Percentiles rank a stretch among this genome's conserved stretches.
phyloP scores from a whole-genome alignment of 2,888 invertebrate genomes.

The Ctenicera cuprea region DNA sequence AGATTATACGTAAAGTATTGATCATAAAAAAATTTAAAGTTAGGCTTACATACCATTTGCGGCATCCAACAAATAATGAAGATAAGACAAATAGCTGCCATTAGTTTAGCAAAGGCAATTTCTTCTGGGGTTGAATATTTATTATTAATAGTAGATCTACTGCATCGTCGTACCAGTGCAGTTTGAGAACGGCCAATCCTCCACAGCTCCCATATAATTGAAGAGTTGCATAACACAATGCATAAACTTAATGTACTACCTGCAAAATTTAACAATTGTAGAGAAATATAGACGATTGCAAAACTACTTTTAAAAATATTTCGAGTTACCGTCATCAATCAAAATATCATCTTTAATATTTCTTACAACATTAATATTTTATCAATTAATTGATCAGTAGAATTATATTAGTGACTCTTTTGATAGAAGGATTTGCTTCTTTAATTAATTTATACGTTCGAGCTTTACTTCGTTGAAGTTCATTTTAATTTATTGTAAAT shows the following conservation, averaged over 20 bases:
- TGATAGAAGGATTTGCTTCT: too few relatives aligned
- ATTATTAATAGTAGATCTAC: conserved; percentile 68
- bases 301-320: neutral
- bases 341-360: too few relatives aligned
- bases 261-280: conserved; percentile 65
- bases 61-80: conserved; percentile 93
- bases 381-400: too few relatives aligned
- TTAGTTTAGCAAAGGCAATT: conserved; percentile 88
- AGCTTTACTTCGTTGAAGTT: too few relatives aligned
- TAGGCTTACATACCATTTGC: conserved; percentile 87
- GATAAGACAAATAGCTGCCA: conserved; percentile 88
- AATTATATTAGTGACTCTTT: too few relatives aligned
- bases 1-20: too few relatives aligned
- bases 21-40: too few relatives aligned
- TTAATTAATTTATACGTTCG: too few relatives aligned
- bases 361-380: too few relatives aligned
- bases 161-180: conserved; percentile 70
- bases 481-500: too few relatives aligned
- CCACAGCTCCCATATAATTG: conserved; percentile 85
- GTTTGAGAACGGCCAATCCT: conserved; percentile 73
- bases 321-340: too few relatives aligned
- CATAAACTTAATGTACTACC: conserved; percentile 83
- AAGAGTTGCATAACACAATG: conserved; percentile 89
- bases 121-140: conserved; percentile 83
- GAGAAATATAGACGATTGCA: neutral